These are phyloP conservation scores for Megaceryle alcyon DNA, from an alignment of 2,797 vertebrate species.

Conservation along the genomic window DNA sequence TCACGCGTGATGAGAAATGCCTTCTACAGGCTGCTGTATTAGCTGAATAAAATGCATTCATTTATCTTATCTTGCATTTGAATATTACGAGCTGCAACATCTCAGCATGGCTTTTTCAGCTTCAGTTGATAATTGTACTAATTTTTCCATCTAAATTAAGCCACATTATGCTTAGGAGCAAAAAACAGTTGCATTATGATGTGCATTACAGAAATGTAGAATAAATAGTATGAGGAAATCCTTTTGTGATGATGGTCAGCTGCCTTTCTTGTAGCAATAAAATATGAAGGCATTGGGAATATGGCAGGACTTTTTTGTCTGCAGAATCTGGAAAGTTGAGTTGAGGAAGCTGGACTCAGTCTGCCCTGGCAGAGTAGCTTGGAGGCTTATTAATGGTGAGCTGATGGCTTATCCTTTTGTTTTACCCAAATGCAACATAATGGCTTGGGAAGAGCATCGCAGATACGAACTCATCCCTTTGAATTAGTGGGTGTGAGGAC, in stretches of 20 bases:
- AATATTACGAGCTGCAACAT: neutral
- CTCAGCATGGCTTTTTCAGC: neutral
- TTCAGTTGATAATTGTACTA: neutral
- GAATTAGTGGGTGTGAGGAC: neutral
- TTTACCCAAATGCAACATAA: neutral
- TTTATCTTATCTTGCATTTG: neutral
- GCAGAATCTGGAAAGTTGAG: neutral
- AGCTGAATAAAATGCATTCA: neutral
- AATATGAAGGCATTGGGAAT: neutral
- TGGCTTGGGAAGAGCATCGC: neutral
- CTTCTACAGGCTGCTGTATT: neutral
- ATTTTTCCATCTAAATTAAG: slow-evolving; percentile 4
- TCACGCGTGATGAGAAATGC: neutral
- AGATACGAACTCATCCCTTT: neutral
- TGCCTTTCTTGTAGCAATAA: neutral
- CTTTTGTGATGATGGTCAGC: neutral
- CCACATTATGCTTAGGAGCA: neutral
- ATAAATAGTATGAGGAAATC: neutral
- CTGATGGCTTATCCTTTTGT: neutral
- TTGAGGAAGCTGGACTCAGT: neutral
- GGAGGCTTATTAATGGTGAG: neutral
- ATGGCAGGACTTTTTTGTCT: neutral
- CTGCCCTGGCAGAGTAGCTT: neutral
- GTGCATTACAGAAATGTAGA: neutral
- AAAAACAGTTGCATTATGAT: neutral